Conservation (phyloP, 2,888 invertebrate species). For the Thecophora atra region DNA sequence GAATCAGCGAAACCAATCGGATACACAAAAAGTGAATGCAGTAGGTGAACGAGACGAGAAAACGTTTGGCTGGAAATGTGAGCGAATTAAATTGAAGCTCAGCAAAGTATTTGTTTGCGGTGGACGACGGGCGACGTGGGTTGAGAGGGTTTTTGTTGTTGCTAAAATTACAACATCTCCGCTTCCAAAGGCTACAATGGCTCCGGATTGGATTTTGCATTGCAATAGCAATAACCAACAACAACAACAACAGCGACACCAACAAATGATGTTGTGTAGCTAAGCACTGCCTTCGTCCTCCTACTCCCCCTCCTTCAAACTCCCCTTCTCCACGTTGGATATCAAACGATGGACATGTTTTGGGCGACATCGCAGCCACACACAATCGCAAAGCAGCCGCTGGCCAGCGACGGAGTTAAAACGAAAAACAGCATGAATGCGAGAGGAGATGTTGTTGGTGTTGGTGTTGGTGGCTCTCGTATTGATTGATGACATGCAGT, state of each 20-base stretch:
- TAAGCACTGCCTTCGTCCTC: not conserved
- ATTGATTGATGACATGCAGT: slow-evolving; percentile 35
- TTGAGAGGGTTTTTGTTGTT: slow-evolving; percentile 26
- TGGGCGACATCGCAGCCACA: not conserved
- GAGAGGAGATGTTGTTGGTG: not conserved
- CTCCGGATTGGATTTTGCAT: slow-evolving; percentile 33
- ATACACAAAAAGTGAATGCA: not conserved
- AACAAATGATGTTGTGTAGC: slow-evolving; percentile 10
- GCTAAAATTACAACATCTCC: slow-evolving; percentile 14
- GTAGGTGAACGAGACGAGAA: slow-evolving; percentile 1
- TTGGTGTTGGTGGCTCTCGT: not conserved
- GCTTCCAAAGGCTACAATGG: slow-evolving; percentile 34
- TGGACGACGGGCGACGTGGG: not conserved
- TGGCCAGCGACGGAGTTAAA: not conserved
- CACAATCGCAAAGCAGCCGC: slow-evolving; percentile 10
- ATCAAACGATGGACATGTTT: slow-evolving; percentile 9
- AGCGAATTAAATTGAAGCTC: slow-evolving; percentile 31
- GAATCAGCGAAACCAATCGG: slow-evolving; percentile 13
- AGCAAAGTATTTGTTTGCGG: slow-evolving; percentile 10
- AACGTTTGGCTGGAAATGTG: slow-evolving; percentile 27
- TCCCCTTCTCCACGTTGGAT: slow-evolving; percentile 1
- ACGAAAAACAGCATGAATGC: too few relatives aligned
- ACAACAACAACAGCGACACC: slow-evolving; percentile 31
- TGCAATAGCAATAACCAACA: slow-evolving; percentile 34
- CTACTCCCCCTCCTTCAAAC: not conserved